Conservation (phyloP, 2,797 vertebrate genomes). For the Muscicapa striata region DNA sequence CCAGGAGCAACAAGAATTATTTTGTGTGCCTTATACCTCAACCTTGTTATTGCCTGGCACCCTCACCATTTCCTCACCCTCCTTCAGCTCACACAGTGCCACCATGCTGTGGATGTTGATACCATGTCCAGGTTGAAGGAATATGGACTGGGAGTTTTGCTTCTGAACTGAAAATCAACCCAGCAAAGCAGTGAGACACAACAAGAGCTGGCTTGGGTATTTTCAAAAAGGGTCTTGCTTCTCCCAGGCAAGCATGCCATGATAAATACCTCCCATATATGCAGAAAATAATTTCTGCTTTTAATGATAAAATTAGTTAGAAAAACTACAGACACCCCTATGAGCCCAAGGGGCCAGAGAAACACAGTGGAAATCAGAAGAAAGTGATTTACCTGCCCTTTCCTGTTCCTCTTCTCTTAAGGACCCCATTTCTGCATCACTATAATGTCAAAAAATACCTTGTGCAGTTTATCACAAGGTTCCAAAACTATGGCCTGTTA, state of each 20-base stretch:
- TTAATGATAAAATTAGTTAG: background rate
- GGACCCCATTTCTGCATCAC: background rate
- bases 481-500: background rate
- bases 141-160: accelerated
- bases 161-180: background rate
- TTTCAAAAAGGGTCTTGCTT: background rate
- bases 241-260: background rate
- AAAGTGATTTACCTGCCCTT: background rate
- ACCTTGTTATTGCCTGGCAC: background rate
- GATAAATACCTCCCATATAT: accelerated
- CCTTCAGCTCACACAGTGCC: background rate
- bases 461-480: background rate
- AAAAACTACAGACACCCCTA: background rate
- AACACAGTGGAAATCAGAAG: background rate
- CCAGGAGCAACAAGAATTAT: background rate
- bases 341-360: background rate
- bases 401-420: background rate
- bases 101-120: accelerated
- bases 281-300: background rate
- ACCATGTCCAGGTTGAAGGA: background rate
- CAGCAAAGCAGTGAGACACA: background rate
- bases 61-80: background rate
- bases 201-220: background rate
- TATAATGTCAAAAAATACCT: background rate
- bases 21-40: background rate